phyloP scores from a whole-genome alignment of 2,888 invertebrate genomes.

The Amphipyra berbera region DNA sequence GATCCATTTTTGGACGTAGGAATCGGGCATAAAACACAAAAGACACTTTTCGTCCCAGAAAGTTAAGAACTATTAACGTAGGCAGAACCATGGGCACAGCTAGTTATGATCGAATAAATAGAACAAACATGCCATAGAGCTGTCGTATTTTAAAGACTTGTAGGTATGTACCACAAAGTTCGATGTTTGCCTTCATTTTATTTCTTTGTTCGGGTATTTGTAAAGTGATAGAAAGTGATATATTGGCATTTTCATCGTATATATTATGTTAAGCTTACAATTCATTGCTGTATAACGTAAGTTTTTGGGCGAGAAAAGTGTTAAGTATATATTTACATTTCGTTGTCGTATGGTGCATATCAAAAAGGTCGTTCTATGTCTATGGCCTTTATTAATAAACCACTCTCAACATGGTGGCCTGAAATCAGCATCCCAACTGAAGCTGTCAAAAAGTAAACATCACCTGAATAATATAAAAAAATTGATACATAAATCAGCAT shows the following conservation, averaged over 20 bases:
- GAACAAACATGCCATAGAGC: conserved; percentile 23
- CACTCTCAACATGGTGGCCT: too few species aligned
- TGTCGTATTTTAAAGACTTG: conserved; percentile 34
- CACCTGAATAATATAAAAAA: too few species aligned
- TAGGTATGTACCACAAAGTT: conserved; percentile 16
- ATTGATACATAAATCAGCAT: too few species aligned
- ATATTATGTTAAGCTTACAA: conserved; percentile 44
- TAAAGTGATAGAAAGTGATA: conserved; percentile 43
- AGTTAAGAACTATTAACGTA: too few species aligned
- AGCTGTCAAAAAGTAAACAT: too few species aligned
- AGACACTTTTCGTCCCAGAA: too few species aligned
- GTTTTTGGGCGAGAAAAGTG: conserved; percentile 24
- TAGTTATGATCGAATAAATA: conserved; percentile 31
- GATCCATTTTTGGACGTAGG: too few species aligned
- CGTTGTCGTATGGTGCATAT: conserved; percentile 19
- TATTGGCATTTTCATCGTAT: conserved; percentile 46
- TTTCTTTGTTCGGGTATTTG: conserved; percentile 37
- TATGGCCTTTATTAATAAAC: too few species aligned
- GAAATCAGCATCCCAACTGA: too few species aligned
- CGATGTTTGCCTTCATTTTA: conserved; percentile 30
- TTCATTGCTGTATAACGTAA: conserved; percentile 34
- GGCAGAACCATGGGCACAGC: too few species aligned
- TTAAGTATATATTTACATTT: neutral
- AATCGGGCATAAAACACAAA: too few species aligned
- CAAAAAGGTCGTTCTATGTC: neutral